A percentile compares a stretch with the other conserved stretches of the same genome.
Conservation (phyloP, 2,113 vertebrate genomes). For the Strigops habroptila region DNA sequence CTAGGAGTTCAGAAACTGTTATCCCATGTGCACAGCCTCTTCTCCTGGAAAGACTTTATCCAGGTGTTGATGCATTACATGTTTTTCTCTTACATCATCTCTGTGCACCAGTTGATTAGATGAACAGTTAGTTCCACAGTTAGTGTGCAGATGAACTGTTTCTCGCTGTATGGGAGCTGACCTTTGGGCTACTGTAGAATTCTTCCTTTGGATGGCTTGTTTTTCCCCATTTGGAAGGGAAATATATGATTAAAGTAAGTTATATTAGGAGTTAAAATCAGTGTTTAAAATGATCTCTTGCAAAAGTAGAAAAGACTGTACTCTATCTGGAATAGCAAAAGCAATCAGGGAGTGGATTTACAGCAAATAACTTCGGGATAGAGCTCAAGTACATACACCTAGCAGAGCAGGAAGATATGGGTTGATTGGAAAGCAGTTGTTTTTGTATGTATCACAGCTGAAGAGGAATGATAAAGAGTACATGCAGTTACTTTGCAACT, state of each 20-base stretch:
- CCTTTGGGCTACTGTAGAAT: not conserved
- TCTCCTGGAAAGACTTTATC: not conserved
- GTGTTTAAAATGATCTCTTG: not conserved
- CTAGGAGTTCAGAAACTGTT: not conserved
- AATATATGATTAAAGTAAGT: not conserved
- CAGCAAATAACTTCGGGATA: not conserved
- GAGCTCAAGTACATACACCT: not conserved
- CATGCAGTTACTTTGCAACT: not conserved
- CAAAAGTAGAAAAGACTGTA: not conserved
- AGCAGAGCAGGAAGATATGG: not conserved
- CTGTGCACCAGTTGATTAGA: not conserved
- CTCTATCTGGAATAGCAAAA: not conserved
- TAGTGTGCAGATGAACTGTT: not conserved
- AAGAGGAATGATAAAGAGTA: not conserved
- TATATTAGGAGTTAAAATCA: not conserved
- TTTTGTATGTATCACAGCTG: not conserved
- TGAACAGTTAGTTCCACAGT: not conserved
- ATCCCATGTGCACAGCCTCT: not conserved
- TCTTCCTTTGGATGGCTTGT: not conserved
- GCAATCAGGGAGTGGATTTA: not conserved
- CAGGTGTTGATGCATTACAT: not conserved
- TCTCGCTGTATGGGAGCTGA: not conserved
- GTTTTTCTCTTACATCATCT: not conserved
- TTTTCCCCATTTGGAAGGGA: not conserved
- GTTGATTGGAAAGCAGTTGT: not conserved